Conservation (phyloP, 2,113 vertebrate genomes). For the Macroglossus sobrinus region DNA sequence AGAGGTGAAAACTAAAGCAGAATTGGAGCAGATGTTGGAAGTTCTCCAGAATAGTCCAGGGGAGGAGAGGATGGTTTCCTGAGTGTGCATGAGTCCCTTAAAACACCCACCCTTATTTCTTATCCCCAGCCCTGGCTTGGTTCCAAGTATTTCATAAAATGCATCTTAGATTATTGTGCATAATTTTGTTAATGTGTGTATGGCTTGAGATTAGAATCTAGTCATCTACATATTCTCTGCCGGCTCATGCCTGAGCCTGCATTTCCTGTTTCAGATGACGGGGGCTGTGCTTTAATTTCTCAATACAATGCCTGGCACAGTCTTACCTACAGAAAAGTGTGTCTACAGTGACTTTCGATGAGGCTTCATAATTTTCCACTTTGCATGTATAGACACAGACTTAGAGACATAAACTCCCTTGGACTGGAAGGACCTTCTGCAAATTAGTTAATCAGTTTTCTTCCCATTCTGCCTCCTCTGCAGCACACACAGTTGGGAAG, state of each 20-base stretch:
- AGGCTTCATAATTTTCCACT: background rate
- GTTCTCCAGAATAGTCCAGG: background rate
- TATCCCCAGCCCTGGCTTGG: background rate
- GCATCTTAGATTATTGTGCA: background rate
- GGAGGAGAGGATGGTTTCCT: background rate
- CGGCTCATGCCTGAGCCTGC: background rate
- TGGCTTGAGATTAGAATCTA: background rate
- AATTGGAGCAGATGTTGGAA: background rate
- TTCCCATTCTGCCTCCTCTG: background rate
- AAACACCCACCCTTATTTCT: background rate
- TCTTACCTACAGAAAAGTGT: background rate
- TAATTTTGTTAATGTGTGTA: background rate
- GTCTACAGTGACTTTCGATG: background rate
- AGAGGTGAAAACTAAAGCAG: background rate
- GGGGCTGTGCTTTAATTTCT: background rate
- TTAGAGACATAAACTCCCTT: background rate
- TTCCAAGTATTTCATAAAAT: background rate
- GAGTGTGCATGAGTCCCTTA: background rate
- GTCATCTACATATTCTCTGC: background rate
- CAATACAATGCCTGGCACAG: background rate
- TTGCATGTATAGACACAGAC: background rate
- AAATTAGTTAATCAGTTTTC: background rate
- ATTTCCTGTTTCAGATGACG: slow-evolving; percentile 36
- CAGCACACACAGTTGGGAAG: background rate
- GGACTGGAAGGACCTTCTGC: background rate